Base-by-base conservation (phyloP, 2,888 invertebrate genomes). In the Fragum fragum region DNA sequence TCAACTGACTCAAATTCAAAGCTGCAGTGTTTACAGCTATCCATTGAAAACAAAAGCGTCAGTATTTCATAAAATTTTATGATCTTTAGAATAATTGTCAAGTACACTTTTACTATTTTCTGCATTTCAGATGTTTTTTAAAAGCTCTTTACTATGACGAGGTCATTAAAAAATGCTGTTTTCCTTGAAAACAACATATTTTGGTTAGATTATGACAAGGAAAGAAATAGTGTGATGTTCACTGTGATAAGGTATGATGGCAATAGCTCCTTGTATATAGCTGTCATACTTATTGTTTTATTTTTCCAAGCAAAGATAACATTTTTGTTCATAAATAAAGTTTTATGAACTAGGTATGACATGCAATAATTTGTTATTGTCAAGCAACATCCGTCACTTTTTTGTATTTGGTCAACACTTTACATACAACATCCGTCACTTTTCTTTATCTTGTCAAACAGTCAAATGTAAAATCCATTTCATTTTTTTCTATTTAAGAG, bases 11-110 rank as follows among this genome's bases (percentile, higher is more conserved):
- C 47, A 47, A 14, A 47, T 47, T 47, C 47, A 14, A 47, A 47
- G 47, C 47, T 47, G 47, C 47, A 47, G 47, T 47, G 47, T 47
- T 47, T 47, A 47, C 47, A 47, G 47, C 47, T 47, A 47, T 47
- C 47, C 18, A 47, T 14, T 47, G 47, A 47, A 47, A 47, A 47
- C 47, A 47, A 47, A 47, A 47, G 47, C 47, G 47, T 47, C 16
- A 47, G 14, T 47, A 47, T 47, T 47, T 47, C 47, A 47, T 47
- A 47, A 47, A 47, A 47, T 47, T 47, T 47, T 47, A 47, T 47
- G 47, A 47, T 47, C 47, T 47, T 47, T 47, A 47, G 47, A 9
- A 47, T 47, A 47, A 47, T n/a, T 47, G 47, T 47, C 47, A 47
- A 47, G 47, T 16, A 47, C 47, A 47, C 47, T 47, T 47, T 47